These are phyloP conservation scores for Typhlichthys eigenmanni DNA, from an alignment of 2,797 vertebrate species.

Conservation along the genomic window DNA sequence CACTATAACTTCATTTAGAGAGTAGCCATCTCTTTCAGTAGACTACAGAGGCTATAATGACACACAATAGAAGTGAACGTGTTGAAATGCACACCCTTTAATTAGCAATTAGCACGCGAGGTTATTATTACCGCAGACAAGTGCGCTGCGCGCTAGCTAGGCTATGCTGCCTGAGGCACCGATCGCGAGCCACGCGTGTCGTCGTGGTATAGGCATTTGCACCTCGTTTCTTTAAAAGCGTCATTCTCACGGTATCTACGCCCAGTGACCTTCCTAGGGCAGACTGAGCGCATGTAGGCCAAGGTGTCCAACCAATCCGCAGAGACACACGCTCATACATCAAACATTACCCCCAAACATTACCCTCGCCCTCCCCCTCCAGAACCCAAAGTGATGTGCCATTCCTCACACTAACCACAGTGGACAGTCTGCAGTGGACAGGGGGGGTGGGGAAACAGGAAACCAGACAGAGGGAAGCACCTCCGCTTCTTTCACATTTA, in stretches of 20 bases:
- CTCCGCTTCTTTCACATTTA: slow-evolving; percentile 61
- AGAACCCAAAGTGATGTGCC: slow-evolving; percentile 55
- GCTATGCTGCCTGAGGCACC: slow-evolving; percentile 11
- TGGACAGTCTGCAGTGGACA: slow-evolving; percentile 47
- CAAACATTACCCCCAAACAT: slow-evolving; percentile 23
- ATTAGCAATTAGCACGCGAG: slow-evolving; percentile 22
- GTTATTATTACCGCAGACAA: slow-evolving; percentile 13
- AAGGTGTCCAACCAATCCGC: slow-evolving; percentile 38
- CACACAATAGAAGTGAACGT: slow-evolving; percentile 17
- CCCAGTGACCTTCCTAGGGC: slow-evolving; percentile 37
- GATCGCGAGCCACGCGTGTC: slow-evolving; percentile 5
- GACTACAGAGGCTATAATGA: slow-evolving; percentile 14
- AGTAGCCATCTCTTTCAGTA: slow-evolving; percentile 13
- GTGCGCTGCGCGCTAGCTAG: slow-evolving; percentile 11
- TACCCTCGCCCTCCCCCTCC: background rate
- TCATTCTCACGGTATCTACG: background rate
- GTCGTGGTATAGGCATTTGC: background rate
- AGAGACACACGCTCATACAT: slow-evolving; percentile 46
- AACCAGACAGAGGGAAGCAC: slow-evolving; percentile 27
- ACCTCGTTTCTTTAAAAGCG: background rate
- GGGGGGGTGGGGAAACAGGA: slow-evolving; percentile 15
- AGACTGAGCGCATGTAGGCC: slow-evolving; percentile 41
- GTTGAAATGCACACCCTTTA: slow-evolving; percentile 25
- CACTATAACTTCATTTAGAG: background rate
- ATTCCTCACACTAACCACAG: slow-evolving; percentile 66